Evolutionary conservation across 2,113 vertebrate species (phyloP).

Genomic region (Gopherus evgoodei): DNA sequence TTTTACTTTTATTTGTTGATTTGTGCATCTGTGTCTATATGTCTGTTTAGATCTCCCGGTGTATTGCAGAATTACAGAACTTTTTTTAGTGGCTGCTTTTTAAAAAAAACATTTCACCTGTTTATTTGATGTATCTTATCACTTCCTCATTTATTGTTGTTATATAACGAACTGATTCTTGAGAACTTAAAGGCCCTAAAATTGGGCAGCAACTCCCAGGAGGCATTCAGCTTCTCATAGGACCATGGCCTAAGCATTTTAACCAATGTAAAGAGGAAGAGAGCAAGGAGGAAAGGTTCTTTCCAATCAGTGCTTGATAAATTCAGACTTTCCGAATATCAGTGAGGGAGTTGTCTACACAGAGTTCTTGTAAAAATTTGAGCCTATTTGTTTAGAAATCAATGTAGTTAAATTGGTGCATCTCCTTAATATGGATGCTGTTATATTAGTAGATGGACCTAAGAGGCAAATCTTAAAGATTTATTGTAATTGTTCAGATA

Average conservation of each 20-base stretch:
- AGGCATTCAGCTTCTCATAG: conserved; percentile 48
- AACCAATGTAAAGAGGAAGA: conserved; percentile 29
- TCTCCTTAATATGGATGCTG: not conserved
- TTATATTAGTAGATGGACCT: conserved; percentile 32
- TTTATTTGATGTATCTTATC: conserved; percentile 34
- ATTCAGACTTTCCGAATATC: not conserved
- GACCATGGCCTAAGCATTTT: conserved; percentile 23
- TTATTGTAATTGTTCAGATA: not conserved
- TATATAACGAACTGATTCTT: not conserved
- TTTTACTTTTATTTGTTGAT: not conserved
- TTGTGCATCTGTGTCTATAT: no score
- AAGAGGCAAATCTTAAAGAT: conserved; percentile 38
- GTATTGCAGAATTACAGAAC: not conserved
- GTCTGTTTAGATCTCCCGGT: not conserved
- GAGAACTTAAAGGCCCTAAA: conserved; percentile 59
- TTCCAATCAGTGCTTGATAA: not conserved
- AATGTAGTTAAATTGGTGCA: not conserved
- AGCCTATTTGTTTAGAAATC: not conserved
- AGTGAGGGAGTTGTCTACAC: not conserved
- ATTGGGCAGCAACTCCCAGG: conserved; percentile 50
- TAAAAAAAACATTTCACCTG: not conserved
- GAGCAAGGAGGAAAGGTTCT: conserved; percentile 8
- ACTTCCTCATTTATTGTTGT: conserved; percentile 39
- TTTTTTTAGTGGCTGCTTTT: not conserved
- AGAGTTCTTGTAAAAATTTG: not conserved